Evolutionary conservation across 2,113 vertebrate genomes (phyloP), one percentile per base, ranked within the genome.

Genomic region (Porphyrio hochstetteri): DNA sequence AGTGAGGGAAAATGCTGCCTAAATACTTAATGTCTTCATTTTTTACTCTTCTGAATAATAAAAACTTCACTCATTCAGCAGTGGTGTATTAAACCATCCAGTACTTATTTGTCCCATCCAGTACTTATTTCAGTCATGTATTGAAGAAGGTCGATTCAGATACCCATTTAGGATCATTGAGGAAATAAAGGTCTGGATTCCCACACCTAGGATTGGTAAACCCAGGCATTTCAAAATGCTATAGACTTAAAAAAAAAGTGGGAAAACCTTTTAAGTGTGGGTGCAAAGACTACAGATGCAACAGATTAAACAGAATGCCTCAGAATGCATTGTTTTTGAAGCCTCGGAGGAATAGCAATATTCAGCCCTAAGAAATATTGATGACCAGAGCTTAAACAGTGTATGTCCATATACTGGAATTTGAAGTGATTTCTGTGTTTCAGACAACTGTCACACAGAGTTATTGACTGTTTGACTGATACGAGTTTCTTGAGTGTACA

Each of bases 311-410:
- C 0, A 2, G 4, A 81, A 40, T 84, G 13, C 9, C n/a, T 75
- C 36, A 57, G 44, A 84, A 61, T 24, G 52, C 0, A 0, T 1
- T 36, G 3, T 0, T 29, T 74, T 55, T 8, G 56, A 84, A 87
- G 68, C 17, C 8, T 46, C 20, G 12, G 13, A 64, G 42, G 29
- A 65, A 48, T 12, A 59, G 3, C 7, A 28, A 46, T 48, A 72
- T 38, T 17, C 11, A 87, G 5, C 5, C 69, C 17, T 53, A 25
- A 38, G 29, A 88, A 90, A 48, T 53, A 44, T 3, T 70, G 6
- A 14, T 7, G 52, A 23, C 20, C 3, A 44, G 33, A 64, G 5
- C 88, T 76, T 60, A 35, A 4, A 10, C 3, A 18, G 6, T 17
- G 46, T 17, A 36, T 13, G 12, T 33, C 53, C 10, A 9, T 74